Conservation (phyloP, 2,797 vertebrate genomes). For the Crenuchus spilurus region DNA sequence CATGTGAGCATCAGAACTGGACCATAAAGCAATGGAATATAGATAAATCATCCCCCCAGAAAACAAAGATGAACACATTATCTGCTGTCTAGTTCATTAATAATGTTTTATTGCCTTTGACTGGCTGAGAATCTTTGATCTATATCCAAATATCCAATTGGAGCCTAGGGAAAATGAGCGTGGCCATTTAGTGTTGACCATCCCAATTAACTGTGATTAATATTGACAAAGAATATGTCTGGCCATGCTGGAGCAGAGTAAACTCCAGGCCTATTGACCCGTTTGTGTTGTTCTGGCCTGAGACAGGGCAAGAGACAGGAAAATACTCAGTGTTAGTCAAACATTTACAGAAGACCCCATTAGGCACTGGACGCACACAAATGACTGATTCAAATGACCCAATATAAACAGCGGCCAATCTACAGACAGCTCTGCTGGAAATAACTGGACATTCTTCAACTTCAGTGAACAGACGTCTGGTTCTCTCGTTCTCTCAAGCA, state of each 20-base stretch:
- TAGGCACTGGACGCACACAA: slow-evolving; percentile 58
- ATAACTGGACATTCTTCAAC: not conserved
- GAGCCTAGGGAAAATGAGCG: not conserved
- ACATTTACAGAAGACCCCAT: slow-evolving; percentile 66
- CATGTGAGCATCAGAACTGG: too few relatives aligned
- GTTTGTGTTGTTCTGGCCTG: slow-evolving; percentile 37
- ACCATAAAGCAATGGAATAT: too few relatives aligned
- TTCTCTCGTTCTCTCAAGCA: too few relatives aligned
- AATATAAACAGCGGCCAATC: not conserved
- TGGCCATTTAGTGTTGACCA: slow-evolving; percentile 30
- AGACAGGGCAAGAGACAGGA: slow-evolving; percentile 28
- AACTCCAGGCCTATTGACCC: slow-evolving; percentile 50
- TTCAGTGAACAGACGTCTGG: too few relatives aligned
- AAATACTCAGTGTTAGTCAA: slow-evolving; percentile 54
- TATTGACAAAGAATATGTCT: slow-evolving; percentile 47
- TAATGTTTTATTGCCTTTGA: not conserved
- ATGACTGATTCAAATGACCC: slow-evolving; percentile 24
- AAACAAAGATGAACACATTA: too few relatives aligned
- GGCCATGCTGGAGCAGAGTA: slow-evolving; percentile 28
- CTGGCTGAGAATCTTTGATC: not conserved
- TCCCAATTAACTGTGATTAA: slow-evolving; percentile 48
- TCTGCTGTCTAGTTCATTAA: too few relatives aligned
- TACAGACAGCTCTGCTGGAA: not conserved
- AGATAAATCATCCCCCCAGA: too few relatives aligned
- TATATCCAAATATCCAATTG: not conserved